These are phyloP conservation scores for Corythornis cristatus DNA, from an alignment of 2,113 vertebrate species.

Conservation along the genomic window DNA sequence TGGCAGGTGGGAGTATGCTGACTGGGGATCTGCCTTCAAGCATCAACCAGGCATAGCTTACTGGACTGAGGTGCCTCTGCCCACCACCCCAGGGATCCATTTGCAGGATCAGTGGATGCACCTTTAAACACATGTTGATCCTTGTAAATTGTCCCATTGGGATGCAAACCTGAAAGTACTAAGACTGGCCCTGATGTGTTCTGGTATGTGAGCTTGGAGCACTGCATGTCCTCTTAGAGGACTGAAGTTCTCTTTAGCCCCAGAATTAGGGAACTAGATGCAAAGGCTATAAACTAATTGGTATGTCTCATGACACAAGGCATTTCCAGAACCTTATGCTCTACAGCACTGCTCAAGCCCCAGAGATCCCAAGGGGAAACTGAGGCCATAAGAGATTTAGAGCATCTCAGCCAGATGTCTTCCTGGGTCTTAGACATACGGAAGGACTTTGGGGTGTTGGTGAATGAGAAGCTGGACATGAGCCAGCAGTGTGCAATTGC, in stretches of 20 bases:
- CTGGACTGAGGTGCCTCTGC: neutral
- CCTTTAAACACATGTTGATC: accelerated
- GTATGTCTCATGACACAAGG: neutral
- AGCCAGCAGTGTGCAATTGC: too few species aligned
- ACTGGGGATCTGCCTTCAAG: neutral
- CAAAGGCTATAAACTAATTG: neutral
- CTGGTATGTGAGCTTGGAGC: neutral
- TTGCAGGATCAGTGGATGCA: neutral
- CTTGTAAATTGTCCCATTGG: neutral
- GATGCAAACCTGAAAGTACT: neutral
- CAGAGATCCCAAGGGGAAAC: neutral
- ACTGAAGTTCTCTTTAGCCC: neutral
- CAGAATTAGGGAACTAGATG: neutral
- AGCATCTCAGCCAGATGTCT: accelerated
- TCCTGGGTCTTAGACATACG: accelerated
- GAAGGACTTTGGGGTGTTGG: too few species aligned
- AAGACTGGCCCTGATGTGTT: accelerated
- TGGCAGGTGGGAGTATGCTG: neutral
- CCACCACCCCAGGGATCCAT: neutral
- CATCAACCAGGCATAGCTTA: neutral
- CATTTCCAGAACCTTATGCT: neutral
- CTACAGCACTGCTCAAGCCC: neutral
- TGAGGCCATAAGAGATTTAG: neutral
- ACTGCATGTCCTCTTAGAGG: neutral
- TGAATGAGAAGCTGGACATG: too few species aligned